These are phyloP conservation scores for Periplaneta americana DNA, from an alignment of 1,140 invertebrate genomes.

Conservation along the genomic window DNA sequence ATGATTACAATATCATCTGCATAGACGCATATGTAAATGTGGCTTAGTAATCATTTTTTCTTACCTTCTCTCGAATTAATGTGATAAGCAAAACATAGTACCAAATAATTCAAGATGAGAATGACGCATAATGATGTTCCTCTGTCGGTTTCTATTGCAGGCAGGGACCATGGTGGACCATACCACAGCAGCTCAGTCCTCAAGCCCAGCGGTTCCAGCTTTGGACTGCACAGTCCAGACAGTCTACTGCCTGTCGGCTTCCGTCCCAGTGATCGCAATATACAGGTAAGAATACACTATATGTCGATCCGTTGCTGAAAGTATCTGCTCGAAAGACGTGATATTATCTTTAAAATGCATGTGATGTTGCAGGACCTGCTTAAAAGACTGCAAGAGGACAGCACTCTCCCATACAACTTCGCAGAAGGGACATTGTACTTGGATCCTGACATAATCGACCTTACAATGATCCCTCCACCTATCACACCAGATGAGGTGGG, in stretches of 20 bases:
- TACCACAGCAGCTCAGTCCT: conserved; percentile 21
- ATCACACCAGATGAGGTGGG: conserved; percentile 65
- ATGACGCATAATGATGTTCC: too few relatives aligned
- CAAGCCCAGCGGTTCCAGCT: conserved; percentile 57
- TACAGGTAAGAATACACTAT: conserved; percentile 24
- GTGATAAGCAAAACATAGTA: too few relatives aligned
- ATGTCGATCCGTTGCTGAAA: too few relatives aligned
- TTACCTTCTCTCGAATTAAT: too few relatives aligned
- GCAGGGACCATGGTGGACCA: not conserved
- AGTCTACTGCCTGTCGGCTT: conserved; percentile 40
- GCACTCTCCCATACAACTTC: conserved; percentile 35
- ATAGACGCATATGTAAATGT: too few relatives aligned
- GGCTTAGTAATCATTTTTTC: too few relatives aligned
- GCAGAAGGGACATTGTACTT: conserved; percentile 55
- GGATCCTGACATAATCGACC: conserved; percentile 85
- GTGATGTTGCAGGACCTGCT: conserved; percentile 33
- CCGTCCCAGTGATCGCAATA: conserved; percentile 37
- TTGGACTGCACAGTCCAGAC: conserved; percentile 80
- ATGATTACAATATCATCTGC: too few relatives aligned
- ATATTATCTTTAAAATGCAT: too few relatives aligned
- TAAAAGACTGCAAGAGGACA: conserved; percentile 36
- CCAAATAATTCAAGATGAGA: too few relatives aligned
- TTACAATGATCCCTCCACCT: conserved; percentile 81
- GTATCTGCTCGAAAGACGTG: too few relatives aligned
- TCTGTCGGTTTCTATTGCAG: too few relatives aligned